These are phyloP conservation scores for Helicoverpa armigera DNA, from an alignment of 1,140 invertebrate species.

Conservation along the genomic window DNA sequence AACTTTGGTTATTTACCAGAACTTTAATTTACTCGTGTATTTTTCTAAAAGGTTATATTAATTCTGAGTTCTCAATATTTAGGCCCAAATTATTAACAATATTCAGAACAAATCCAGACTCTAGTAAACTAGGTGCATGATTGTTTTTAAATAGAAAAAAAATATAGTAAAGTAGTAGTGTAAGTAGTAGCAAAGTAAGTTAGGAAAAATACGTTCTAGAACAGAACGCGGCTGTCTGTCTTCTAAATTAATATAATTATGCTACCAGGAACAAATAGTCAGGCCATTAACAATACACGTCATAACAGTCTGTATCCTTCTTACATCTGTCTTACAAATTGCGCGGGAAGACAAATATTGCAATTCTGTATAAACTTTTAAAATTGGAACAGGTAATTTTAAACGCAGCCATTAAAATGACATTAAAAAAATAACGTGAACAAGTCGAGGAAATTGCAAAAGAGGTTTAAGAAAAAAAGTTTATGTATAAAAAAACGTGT, in stretches of 20 bases:
- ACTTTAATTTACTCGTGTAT: no score
- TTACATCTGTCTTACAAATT: slow-evolving; percentile 13
- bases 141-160: no score
- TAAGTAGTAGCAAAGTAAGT: no score
- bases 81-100: no score
- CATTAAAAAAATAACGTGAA: slow-evolving; percentile 16
- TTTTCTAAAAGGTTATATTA: no score
- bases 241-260: slow-evolving; percentile 40
- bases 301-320: slow-evolving; percentile 26
- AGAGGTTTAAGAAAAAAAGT: no score
- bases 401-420: neutral
- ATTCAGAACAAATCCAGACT: no score
- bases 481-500: no score
- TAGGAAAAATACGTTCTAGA: neutral
- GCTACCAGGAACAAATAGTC: slow-evolving; percentile 9
- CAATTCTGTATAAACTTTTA: neutral
- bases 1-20: neutral
- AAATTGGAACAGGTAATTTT: neutral
- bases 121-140: no score
- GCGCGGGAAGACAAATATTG: slow-evolving; percentile 4
- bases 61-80: no score
- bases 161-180: no score
- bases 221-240: slow-evolving; percentile 5
- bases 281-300: slow-evolving; percentile 12
- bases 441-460: slow-evolving; percentile 5